Base-by-base conservation (phyloP, 2,113 vertebrate species). In the Lonchura striata region DNA sequence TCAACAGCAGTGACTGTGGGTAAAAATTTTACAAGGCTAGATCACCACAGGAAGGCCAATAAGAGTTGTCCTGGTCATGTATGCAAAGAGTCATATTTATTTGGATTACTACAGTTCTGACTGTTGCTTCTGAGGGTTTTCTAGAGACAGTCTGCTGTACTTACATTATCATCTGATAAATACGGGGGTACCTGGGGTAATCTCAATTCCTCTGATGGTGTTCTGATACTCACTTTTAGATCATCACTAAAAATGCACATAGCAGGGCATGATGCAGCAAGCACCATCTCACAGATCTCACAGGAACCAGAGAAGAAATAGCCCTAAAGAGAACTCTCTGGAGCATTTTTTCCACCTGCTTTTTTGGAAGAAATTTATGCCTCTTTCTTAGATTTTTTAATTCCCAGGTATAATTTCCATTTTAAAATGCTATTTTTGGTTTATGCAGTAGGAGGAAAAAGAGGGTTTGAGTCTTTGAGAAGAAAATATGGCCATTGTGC, bases 1-100 rank as follows among this genome's bases (percentile, higher is more conserved):
- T 80, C 60, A 77, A 41, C 94, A 95, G 96, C 97, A 96, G 94
- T 97, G 95, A 93, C 79, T 95, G 86, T 54, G 8, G 47, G 64
- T 93, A 90, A n/a, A n/a, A n/a, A n/a, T 87, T 90, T 68, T 91
- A 79, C 70, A 72, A 52, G 54, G 54, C 39, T 74, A 25, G 28
- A 17, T 71, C 6, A 22, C 54, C 71, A 92, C 81, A 49, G 28
- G 18, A 72, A 84, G 56, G 57, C 74, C 69, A 88, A 1, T 42
- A 77, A 74, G 64, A 28, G 21, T 24, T 19, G 4, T 22, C 28
- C 13, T 21, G 72, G 13, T 50, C 59, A 31, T 60, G 35, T n/a
- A 66, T 13, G 33, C 8, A 27, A 65, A 83, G 33, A 44, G 5
- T 37, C 69, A 49, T 18, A 15, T 7, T 68, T 4, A 11, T 44